Percentiles rank a stretch among this genome's conserved stretches.
These are phyloP conservation scores for Apamea epomidion DNA, from an alignment of 2,888 invertebrate genomes.

Conservation along the genomic window DNA sequence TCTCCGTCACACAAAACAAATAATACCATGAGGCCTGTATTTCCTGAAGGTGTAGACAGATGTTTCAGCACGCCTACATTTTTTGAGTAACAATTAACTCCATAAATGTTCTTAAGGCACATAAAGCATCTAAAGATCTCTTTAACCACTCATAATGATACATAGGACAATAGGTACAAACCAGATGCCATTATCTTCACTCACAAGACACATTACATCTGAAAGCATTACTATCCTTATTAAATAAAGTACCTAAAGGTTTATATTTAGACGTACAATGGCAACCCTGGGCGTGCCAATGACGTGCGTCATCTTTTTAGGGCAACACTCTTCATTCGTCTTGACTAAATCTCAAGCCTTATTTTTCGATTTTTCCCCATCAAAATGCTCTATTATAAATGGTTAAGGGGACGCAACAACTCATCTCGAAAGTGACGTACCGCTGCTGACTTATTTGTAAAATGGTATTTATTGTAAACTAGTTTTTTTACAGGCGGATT, in stretches of 20 bases:
- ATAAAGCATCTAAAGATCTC: not conserved
- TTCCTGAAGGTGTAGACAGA: too few relatives aligned
- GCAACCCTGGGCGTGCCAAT: slow-evolving; percentile 31
- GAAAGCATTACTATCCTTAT: slow-evolving; percentile 46
- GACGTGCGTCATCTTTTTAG: slow-evolving; percentile 64
- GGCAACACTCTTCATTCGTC: slow-evolving; percentile 60
- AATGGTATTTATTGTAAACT: slow-evolving; percentile 17
- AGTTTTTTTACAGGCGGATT: not conserved
- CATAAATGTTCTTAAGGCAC: not conserved
- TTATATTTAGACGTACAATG: slow-evolving; percentile 48
- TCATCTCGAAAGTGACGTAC: slow-evolving; percentile 19
- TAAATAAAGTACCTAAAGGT: slow-evolving; percentile 54
- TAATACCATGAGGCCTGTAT: not conserved
- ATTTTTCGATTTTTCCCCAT: slow-evolving; percentile 34
- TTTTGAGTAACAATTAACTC: too few relatives aligned
- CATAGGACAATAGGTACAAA: slow-evolving; percentile 6
- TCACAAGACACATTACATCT: slow-evolving; percentile 33
- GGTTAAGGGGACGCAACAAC: slow-evolving; percentile 26
- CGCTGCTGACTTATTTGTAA: not conserved
- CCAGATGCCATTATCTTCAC: slow-evolving; percentile 34
- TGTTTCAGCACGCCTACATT: not conserved
- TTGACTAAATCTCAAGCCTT: slow-evolving; percentile 48
- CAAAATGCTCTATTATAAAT: slow-evolving; percentile 35
- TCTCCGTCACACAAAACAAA: too few relatives aligned
- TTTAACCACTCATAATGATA: slow-evolving; percentile 8